These are phyloP conservation scores for Myotis lucifugus DNA, from an alignment of 2,113 vertebrate genomes.

Conservation along the genomic window DNA sequence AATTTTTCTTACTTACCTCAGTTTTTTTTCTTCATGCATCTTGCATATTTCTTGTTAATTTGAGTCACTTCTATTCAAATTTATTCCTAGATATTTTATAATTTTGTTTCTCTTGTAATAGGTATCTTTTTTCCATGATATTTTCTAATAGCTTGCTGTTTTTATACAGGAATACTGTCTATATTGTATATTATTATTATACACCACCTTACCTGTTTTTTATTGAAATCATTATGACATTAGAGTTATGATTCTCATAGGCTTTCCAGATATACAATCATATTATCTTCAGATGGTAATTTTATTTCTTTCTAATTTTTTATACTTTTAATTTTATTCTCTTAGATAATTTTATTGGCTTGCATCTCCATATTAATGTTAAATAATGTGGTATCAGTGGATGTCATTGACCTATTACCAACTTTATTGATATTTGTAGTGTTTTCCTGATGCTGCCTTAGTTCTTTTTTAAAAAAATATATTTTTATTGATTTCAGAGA, in stretches of 20 bases:
- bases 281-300: neutral
- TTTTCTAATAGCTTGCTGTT: neutral
- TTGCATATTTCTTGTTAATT: conserved; percentile 29
- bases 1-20: neutral
- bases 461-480: too few species aligned
- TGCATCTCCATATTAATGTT: neutral
- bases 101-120: conserved; percentile 39
- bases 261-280: neutral
- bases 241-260: neutral
- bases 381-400: neutral
- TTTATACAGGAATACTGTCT: neutral
- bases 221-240: neutral
- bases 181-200: neutral
- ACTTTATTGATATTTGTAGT: neutral
- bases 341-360: neutral
- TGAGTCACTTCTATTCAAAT: conserved; percentile 49
- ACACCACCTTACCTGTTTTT: neutral
- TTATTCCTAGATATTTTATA: conserved; percentile 13
- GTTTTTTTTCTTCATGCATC: conserved; percentile 2
- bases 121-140: neutral
- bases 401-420: neutral
- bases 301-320: neutral
- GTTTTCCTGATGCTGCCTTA: neutral
- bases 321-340: conserved; percentile 34
- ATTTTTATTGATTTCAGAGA: too few species aligned